Base-by-base conservation (phyloP, 2,113 vertebrate species). In the Tenrec ecaudatus region DNA sequence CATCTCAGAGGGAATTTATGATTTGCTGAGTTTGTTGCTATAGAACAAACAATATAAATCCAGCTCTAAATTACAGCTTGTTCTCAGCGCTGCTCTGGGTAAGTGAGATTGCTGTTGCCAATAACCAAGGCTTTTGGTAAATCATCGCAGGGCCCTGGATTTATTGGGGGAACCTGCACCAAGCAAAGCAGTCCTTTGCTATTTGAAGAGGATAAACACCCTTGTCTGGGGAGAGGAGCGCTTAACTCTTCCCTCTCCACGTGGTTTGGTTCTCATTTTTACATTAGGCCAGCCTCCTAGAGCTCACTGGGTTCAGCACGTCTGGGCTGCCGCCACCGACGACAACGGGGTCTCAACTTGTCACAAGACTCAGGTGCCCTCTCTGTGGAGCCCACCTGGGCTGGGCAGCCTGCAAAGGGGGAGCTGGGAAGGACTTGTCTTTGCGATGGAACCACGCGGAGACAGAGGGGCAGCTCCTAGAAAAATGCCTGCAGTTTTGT, bases 41-140 rank as follows among this genome's bases (percentile, higher is more conserved):
- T 95, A 97, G 95, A 97, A 97, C 95, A 98, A 98, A 98, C 95
- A 96, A 85, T 96, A 97, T 97, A 98, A 98, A 98, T 98, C 90
- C 93, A 95, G 87, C 71, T 93, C 91, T 97, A 97, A 98, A 97
- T 98, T 96, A 98, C 47, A 66, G 95, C 96, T 97, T 97, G 95
- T 97, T 97, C 96, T 95, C 94, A 88, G 79, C 0, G 8, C 94
- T 95, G 96, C 97, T 97, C 96, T 97, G 96, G 86, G 60, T 96
- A 91, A 95, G 87, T 93, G 97, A 96, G 97, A 97, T 95, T 95
- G 96, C 97, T 94, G 86, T 97, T 97, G 97, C 94, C 94, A 97
- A 94, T 97, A 97, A 97, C 97, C 96, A 97, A 97, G 97, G 96
- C 92, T 97, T 97, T 95, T 94, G 96, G 94, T 98, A 98, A 98